These are phyloP conservation scores for Pantala flavescens DNA, from an alignment of 1,140 invertebrate species.

Conservation along the genomic window DNA sequence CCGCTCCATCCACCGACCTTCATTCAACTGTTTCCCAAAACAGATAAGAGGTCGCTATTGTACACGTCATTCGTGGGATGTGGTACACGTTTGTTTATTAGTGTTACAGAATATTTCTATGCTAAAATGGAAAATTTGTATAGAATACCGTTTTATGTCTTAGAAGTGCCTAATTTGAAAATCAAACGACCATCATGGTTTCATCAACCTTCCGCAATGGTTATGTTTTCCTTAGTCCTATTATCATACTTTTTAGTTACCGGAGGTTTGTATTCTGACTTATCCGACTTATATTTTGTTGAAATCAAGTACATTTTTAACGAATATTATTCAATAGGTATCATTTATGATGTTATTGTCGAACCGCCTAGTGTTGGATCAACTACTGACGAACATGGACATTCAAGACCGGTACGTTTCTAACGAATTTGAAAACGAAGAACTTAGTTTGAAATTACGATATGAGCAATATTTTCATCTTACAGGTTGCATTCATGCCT, in stretches of 20 bases:
- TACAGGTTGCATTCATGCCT: conserved; percentile 92
- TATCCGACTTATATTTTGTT: background rate
- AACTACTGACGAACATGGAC: conserved; percentile 92
- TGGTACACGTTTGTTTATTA: background rate
- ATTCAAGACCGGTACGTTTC: conserved; percentile 71
- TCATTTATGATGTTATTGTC: conserved; percentile 97
- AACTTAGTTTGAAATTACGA: conserved; percentile 15
- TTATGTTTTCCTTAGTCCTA: conserved; percentile 79
- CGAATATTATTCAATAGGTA: conserved; percentile 52
- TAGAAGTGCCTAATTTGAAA: conserved; percentile 88
- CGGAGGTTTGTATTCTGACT: conserved; percentile 60
- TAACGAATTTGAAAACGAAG: conserved; percentile 13
- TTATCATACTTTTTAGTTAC: conserved; percentile 96
- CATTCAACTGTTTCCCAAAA: background rate
- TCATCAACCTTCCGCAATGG: conserved; percentile 85
- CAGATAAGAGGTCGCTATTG: background rate
- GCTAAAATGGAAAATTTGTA: conserved; percentile 63
- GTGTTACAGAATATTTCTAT: too few species aligned
- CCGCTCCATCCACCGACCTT: too few species aligned
- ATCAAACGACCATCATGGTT: conserved; percentile 86
- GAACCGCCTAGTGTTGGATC: conserved; percentile 96
- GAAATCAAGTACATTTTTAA: background rate
- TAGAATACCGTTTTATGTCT: conserved; percentile 64
- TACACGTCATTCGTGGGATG: background rate
- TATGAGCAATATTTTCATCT: conserved; percentile 17